These are phyloP conservation scores for Tragopan temminckii DNA, from an alignment of 2,797 vertebrate genomes.

Conservation along the genomic window DNA sequence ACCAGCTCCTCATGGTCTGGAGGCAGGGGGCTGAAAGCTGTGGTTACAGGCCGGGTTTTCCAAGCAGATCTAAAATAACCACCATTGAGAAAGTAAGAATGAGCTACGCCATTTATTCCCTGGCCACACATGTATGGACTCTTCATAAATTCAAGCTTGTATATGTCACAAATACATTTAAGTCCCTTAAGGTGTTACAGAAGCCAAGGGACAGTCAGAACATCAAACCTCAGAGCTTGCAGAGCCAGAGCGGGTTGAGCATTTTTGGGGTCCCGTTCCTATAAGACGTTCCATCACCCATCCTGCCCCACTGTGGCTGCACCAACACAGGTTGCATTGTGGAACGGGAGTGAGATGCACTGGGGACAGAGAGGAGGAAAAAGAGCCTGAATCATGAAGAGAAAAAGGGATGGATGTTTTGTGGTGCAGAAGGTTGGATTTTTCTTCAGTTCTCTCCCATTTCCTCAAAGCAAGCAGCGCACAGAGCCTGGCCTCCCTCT, in stretches of 20 bases:
- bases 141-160: not conserved
- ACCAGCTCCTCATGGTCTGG: not conserved
- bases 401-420: not conserved
- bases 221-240: not conserved
- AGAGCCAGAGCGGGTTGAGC: rapidly evolving
- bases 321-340: not conserved
- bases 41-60: not conserved
- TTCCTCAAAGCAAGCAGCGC: not conserved
- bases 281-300: rapidly evolving
- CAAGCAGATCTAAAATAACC: not conserved
- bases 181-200: not conserved
- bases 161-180: not conserved
- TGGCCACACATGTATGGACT: not conserved
- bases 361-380: not conserved
- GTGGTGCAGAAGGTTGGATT: not conserved
- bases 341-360: rapidly evolving
- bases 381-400: not conserved
- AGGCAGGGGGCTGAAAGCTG: not conserved
- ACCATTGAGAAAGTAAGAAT: not conserved
- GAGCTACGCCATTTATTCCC: not conserved
- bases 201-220: not conserved
- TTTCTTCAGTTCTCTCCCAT: not conserved
- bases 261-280: not conserved
- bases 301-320: not conserved
- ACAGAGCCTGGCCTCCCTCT: not conserved